Evolutionary conservation across 92 coral and sea anemone genomes (phyloP).

Genomic region (Actinostola sp.): DNA sequence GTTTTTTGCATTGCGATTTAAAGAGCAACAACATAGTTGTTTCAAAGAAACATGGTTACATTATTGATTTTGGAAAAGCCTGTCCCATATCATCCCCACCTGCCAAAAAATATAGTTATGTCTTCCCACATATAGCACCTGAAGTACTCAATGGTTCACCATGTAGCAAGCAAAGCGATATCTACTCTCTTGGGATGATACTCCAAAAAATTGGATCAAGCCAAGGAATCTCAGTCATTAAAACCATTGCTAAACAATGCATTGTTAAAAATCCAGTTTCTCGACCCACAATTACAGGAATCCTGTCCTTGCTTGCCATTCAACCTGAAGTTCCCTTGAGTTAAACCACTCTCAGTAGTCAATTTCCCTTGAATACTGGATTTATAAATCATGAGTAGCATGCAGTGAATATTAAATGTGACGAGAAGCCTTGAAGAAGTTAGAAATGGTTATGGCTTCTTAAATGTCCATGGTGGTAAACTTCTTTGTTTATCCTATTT

Average conservation of each 20-base stretch:
- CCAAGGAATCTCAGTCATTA: constrained; percentile 2
- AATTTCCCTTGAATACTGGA: too few relatives aligned
- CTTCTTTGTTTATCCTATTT: too few relatives aligned
- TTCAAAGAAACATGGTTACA: too few relatives aligned
- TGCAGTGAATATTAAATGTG: too few relatives aligned
- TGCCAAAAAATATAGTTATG: constrained; percentile 28
- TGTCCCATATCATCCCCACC: constrained; percentile 17
- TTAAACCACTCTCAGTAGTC: too few relatives aligned
- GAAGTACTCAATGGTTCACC: constrained; percentile 42
- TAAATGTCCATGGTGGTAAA: too few relatives aligned
- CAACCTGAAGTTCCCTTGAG: too few relatives aligned
- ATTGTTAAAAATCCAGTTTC: constrained; percentile 1
- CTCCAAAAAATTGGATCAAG: constrained; percentile 21
- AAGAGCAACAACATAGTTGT: too few relatives aligned
- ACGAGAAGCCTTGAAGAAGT: too few relatives aligned
- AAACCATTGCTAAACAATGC: constrained; percentile 10
- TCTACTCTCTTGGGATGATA: constrained; percentile 36
- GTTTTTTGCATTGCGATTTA: too few relatives aligned
- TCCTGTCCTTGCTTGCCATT: constrained; percentile 1
- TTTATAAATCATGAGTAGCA: too few relatives aligned
- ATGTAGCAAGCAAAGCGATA: constrained; percentile 25
- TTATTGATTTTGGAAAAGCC: constrained; percentile 2
- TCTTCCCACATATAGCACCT: constrained; percentile 34
- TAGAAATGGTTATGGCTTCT: too few relatives aligned
- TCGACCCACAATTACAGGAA: constrained; percentile 24